Evolutionary conservation across 35 echinoderm and acorn worm species (phyloP), one percentile per base, ranked within the genome.

Genomic region (Hemicentrotus pulcherrimus): DNA sequence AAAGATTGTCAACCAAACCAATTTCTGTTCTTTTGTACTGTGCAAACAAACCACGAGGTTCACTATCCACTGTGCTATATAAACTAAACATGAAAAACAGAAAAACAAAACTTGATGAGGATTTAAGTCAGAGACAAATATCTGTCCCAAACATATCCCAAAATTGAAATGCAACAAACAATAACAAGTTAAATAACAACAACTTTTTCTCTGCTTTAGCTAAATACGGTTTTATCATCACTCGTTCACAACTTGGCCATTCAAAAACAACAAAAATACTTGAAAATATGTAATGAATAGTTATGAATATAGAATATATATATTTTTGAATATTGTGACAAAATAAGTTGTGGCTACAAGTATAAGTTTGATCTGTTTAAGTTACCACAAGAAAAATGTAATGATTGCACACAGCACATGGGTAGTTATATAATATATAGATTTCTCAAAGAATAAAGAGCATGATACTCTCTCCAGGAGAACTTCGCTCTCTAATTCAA

Each of bases 301-400:
- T 85, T 94, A 71, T 94, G 94, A 94, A 94, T 86, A 85, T 94
- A 86, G 50, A 94, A 65, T 94, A 94, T 94, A 94, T 94, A 85
- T 94, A 32, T 94, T 94, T 93, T 78, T 78, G 65, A 28, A 93
- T 93, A 93, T 93, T 58, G 91, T 93, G 91, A 50, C 91, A 93
- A 93, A 93, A 93, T 93, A 93, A 93, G 91, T 48, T 93, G 47
- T 50, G 91, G 91, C 48, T 47, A 71, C 32, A 94, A 30, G 24
- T 94, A 71, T 85, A 94, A 11, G 24, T 94, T 85, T 94, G n/a
- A 46, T 71, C 47, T 94, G 60, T 94, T 78, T n/a, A 94, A 9
- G 24, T 31, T 71, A 94, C 94, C 94, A 94, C 94, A 94, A 92
- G 31, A 86, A 46, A 33, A 35, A 33, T 78, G 31, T 31, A 85